A percentile compares a stretch with the other conserved stretches of the same genome.
Evolutionary conservation across 2,797 vertebrate genomes (phyloP).

Genomic region (Aphelocoma californica): DNA sequence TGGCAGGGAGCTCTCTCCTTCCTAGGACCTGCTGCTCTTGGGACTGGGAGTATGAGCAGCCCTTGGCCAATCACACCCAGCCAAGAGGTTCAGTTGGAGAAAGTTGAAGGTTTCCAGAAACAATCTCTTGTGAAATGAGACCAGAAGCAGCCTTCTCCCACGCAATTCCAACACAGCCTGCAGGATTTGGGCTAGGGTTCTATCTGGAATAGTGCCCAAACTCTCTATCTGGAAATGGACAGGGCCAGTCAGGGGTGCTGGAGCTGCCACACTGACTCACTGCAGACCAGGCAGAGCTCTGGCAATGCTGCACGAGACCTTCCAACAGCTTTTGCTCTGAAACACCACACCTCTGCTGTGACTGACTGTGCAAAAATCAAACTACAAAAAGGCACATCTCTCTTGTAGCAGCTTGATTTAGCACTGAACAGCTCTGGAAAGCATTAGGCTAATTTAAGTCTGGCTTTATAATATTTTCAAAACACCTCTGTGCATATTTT

Average conservation of each 20-base stretch:
- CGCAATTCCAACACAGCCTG: background rate
- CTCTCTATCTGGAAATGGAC: background rate
- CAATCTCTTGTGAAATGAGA: background rate
- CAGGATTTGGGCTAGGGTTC: accelerated
- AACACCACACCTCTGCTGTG: background rate
- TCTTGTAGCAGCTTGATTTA: background rate
- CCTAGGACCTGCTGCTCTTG: background rate
- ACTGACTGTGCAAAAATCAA: background rate
- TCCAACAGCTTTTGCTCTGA: background rate
- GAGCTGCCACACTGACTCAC: accelerated
- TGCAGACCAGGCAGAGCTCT: background rate
- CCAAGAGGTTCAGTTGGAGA: background rate
- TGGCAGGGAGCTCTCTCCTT: background rate
- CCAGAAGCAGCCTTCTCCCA: background rate
- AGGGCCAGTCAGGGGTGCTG: background rate
- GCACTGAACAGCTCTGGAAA: background rate
- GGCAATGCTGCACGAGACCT: background rate
- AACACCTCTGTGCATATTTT: background rate
- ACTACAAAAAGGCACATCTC: background rate
- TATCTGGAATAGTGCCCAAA: background rate
- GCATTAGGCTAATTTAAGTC: background rate
- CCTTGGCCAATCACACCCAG: background rate
- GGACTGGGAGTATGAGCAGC: background rate
- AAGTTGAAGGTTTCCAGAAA: background rate
- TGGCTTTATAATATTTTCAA: background rate